These are phyloP conservation scores for Epinephelus awoara DNA, from an alignment of 2,797 vertebrate genomes.

Conservation along the genomic window DNA sequence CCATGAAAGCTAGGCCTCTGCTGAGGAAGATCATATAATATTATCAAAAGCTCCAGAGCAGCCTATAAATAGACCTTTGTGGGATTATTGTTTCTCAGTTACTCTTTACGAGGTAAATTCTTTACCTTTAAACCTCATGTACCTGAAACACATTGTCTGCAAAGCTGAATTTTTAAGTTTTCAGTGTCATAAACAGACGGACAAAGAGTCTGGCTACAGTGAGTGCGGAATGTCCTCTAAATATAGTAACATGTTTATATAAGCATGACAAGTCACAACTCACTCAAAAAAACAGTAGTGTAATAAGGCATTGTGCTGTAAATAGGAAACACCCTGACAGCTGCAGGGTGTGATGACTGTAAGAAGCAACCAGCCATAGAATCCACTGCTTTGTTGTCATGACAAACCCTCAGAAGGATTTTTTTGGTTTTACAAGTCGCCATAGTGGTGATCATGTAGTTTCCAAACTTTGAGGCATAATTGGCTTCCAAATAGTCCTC, in stretches of 20 bases:
- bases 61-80: too few relatives aligned
- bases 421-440: not conserved
- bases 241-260: not conserved
- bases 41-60: not conserved
- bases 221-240: not conserved
- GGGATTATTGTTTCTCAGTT: not conserved
- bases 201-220: not conserved
- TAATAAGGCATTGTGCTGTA: not conserved
- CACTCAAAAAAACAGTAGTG: not conserved
- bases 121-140: not conserved
- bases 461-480: not conserved
- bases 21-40: not conserved
- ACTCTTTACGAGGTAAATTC: not conserved
- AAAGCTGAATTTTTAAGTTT: not conserved
- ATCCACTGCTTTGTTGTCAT: constrained; percentile 29
- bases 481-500: not conserved
- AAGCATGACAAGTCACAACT: not conserved
- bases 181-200: not conserved
- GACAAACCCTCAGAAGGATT: constrained; percentile 12
- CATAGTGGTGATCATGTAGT: constrained; percentile 8
- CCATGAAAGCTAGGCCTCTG: not conserved
- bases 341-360: constrained; percentile 33
- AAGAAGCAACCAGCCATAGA: constrained; percentile 28
- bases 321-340: constrained; percentile 10
- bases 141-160: not conserved